Percentiles rank a stretch among this genome's conserved stretches.
These are phyloP conservation scores for Nannobrachium achirus DNA, from an alignment of 2,113 vertebrate species.

Conservation along the genomic window DNA sequence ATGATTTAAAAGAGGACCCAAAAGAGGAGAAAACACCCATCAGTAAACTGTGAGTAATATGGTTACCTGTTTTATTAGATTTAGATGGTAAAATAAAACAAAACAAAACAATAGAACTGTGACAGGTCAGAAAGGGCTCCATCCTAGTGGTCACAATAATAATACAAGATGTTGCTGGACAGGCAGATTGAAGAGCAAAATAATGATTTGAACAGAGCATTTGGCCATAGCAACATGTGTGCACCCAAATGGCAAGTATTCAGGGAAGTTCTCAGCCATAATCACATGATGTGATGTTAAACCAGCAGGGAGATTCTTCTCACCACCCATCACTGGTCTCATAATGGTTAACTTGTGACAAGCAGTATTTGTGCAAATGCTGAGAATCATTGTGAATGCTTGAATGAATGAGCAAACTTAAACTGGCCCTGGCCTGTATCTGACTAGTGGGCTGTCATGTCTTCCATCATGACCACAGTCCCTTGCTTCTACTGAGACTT, in stretches of 20 bases:
- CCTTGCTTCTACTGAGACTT: not conserved
- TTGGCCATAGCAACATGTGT: not conserved
- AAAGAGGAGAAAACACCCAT: conserved; percentile 86
- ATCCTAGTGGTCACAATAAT: no score
- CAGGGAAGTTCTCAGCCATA: conserved; percentile 8
- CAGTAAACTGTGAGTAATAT: conserved; percentile 85
- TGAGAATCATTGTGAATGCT: conserved; percentile 49
- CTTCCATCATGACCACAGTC: conserved; percentile 28
- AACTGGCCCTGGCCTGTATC: not conserved
- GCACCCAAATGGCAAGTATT: conserved; percentile 24
- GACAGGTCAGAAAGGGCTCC: no score
- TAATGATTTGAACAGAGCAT: no score
- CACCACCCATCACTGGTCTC: conserved; percentile 53
- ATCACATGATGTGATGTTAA: conserved; percentile 50
- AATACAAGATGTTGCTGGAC: no score
- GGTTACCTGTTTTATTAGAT: not conserved
- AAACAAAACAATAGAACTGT: not conserved
- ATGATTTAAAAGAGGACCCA: conserved; percentile 40
- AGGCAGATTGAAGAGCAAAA: no score
- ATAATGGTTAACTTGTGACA: conserved; percentile 74
- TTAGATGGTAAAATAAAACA: not conserved
- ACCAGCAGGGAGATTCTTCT: conserved; percentile 39
- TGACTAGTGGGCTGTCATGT: conserved; percentile 15
- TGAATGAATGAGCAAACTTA: conserved; percentile 18
- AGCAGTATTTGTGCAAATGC: conserved; percentile 56